Evolutionary conservation across 2,797 vertebrate species (phyloP).

Genomic region (Pristis pectinata): DNA sequence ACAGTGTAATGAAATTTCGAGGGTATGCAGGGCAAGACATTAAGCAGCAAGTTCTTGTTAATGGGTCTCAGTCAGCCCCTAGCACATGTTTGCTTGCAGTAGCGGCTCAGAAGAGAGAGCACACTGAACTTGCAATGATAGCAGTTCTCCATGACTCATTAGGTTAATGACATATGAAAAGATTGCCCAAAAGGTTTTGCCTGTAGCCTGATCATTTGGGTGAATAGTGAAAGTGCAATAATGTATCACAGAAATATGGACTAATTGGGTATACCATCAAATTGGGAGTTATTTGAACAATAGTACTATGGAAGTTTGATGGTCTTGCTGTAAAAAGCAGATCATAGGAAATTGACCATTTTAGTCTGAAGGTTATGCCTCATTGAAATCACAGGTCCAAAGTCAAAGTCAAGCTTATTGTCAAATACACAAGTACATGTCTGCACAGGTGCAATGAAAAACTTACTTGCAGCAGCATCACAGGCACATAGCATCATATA

Average conservation of each 20-base stretch:
- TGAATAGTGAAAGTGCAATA: not conserved
- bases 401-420: too few species aligned
- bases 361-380: not conserved
- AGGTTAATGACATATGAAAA: not conserved
- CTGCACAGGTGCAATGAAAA: too few species aligned
- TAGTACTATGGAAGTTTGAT: not conserved
- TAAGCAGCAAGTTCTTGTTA: not conserved
- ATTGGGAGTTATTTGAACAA: not conserved
- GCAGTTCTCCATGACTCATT: not conserved
- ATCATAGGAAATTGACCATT: not conserved
- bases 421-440: too few species aligned
- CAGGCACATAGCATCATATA: too few species aligned
- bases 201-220: not conserved
- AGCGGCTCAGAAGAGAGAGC: not conserved
- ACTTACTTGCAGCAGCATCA: too few species aligned
- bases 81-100: not conserved
- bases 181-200: not conserved
- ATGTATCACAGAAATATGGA: not conserved
- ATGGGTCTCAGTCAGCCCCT: not conserved
- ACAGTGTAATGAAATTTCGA: not conserved
- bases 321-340: not conserved
- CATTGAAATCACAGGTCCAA: not conserved
- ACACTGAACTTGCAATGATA: not conserved
- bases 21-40: too few species aligned
- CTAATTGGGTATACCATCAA: too few species aligned